These are phyloP conservation scores for Drosophila burlai DNA, from an alignment of 1,140 invertebrate species.

Conservation along the genomic window DNA sequence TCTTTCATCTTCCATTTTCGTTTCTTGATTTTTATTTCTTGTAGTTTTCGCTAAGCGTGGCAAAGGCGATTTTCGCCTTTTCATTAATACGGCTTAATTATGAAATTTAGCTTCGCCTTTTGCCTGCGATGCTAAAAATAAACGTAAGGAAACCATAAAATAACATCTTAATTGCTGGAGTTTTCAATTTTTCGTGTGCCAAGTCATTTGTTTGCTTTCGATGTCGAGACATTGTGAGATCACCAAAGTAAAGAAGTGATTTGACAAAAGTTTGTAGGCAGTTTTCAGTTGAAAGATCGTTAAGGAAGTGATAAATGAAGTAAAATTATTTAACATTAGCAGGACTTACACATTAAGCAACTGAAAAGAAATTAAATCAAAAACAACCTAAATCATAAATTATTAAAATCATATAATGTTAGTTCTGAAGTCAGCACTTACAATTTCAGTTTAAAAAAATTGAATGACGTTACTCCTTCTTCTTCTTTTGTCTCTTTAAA, in stretches of 20 bases:
- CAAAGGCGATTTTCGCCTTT: slow-evolving; percentile 27
- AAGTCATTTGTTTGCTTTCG: slow-evolving; percentile 47
- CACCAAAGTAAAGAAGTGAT: slow-evolving; percentile 28
- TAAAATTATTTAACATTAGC: neutral
- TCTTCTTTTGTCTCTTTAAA: neutral
- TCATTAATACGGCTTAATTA: slow-evolving; percentile 38
- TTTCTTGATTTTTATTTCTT: neutral
- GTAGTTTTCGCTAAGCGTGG: slow-evolving; percentile 12
- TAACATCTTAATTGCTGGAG: slow-evolving; percentile 39
- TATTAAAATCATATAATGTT: too few relatives aligned
- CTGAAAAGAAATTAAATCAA: neutral
- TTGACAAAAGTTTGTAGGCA: slow-evolving; percentile 8
- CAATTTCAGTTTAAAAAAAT: too few relatives aligned
- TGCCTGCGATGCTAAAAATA: slow-evolving; percentile 39
- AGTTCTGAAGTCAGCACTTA: too few relatives aligned
- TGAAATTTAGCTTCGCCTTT: slow-evolving; percentile 35
- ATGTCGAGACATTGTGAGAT: slow-evolving; percentile 18
- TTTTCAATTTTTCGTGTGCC: slow-evolving; percentile 29
- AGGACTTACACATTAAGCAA: neutral
- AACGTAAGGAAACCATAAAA: slow-evolving; percentile 22
- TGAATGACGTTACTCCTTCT: neutral
- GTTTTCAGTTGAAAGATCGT: neutral
- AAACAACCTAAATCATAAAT: neutral
- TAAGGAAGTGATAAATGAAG: neutral
- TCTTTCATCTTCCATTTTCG: neutral